phyloP scores from a whole-genome alignment of 2,113 vertebrate genomes.

The Pyxicephalus adspersus region DNA sequence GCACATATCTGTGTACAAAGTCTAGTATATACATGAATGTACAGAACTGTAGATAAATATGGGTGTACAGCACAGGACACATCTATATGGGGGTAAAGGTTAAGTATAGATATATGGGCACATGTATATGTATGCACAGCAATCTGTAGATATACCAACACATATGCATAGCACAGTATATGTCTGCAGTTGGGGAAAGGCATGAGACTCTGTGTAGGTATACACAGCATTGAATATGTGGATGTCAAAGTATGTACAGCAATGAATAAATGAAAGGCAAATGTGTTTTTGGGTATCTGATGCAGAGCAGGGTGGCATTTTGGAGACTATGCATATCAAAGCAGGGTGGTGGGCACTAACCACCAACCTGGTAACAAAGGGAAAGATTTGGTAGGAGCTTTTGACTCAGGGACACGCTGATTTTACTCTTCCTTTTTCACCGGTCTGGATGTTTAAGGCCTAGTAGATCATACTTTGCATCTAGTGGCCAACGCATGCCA shows the following conservation, averaged over 20 bases:
- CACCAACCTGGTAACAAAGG: neutral
- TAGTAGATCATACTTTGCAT: neutral
- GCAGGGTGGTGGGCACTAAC: neutral
- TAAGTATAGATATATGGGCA: constrained; percentile 2
- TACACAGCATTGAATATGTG: constrained; percentile 19
- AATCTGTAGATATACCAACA: constrained; percentile 19
- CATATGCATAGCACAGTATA: neutral
- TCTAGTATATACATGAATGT: constrained; percentile 9
- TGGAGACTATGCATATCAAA: constrained; percentile 11
- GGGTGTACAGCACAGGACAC: constrained; percentile 1
- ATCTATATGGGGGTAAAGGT: neutral
- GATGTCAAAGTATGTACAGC: constrained; percentile 12
- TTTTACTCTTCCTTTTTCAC: constrained; percentile 16
- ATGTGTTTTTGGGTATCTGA: constrained; percentile 7
- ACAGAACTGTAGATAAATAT: constrained; percentile 26
- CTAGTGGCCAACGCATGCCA: constrained; percentile 10
- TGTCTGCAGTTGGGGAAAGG: neutral
- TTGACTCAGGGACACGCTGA: constrained; percentile 51
- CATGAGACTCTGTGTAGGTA: constrained; percentile 14
- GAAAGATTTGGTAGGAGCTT: constrained; percentile 4
- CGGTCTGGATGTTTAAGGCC: constrained; percentile 12
- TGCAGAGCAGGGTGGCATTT: neutral
- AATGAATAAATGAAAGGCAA: constrained; percentile 25
- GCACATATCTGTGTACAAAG: neutral
- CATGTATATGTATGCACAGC: constrained; percentile 25